Evolutionary conservation across 2,797 vertebrate species (phyloP), one percentile per base, ranked within the genome.

Genomic region (Lepilemur septentrionalis): DNA sequence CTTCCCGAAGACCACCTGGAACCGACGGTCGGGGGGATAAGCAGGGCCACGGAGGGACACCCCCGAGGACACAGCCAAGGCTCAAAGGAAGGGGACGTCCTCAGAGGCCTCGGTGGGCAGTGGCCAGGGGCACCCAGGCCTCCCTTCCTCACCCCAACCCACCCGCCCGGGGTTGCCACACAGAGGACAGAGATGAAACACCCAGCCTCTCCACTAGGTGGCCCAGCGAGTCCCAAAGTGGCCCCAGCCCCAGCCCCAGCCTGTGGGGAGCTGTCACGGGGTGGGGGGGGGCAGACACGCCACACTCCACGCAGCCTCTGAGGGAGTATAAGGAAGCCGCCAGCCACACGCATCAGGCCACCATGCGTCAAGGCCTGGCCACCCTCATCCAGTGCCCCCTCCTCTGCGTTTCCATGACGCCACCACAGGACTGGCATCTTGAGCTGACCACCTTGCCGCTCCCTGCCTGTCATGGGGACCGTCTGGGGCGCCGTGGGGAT

Each of bases 1-100:
- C 92, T 98, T 98, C 65, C 99, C 99, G 4, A 99, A 99, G 91
- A 99, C 99, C 93, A 99, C 99, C 99, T 99, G 86, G 0, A 84
- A 86, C 65, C 52, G 0, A 70, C 43, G 55, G 65, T 4, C 1
- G 57, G 32, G 14, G 12, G 11, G 3, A 32, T 90, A 25, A 93
- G 59, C 35, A 43, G 8, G 83, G 25, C 82, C 1, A 5, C 1
- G 57, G 3, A 8, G 4, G 15, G 57, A 43, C 6, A 0, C 30
- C 78, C 23, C 18, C 17, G 13, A 63, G 41, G 43, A 7, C 6
- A 1, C 59, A 22, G 0, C 63, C 5, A 28, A 25, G 30, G 30
- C 10, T 7, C 17, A 55, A 32, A 41, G 48, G 25, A 67, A 67
- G 52, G 18, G 48, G 20, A 18, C 22, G 13, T 14, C 7, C 35